These are phyloP conservation scores for Phorcus lineatus DNA, from an alignment of 2,888 invertebrate species.

Conservation along the genomic window DNA sequence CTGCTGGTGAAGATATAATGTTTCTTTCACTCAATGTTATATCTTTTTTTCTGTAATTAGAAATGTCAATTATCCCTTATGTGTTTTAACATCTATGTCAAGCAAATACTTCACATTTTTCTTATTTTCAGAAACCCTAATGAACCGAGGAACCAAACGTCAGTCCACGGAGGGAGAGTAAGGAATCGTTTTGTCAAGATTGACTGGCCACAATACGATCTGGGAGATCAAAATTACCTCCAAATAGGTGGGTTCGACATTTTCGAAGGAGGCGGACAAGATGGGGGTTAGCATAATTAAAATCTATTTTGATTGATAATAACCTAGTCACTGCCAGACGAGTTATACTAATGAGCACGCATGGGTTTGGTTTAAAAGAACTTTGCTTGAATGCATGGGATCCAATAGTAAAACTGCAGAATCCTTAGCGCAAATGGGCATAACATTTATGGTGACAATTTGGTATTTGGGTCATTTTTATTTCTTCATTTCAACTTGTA, in stretches of 20 bases:
- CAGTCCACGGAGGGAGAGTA: constrained; percentile 46
- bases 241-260: constrained; percentile 65
- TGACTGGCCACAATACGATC: constrained; percentile 92
- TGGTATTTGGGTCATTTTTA: too few species aligned
- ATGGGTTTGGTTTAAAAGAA: neutral
- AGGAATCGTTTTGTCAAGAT: constrained; percentile 78
- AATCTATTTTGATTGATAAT: constrained; percentile 12
- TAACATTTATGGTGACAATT: too few species aligned
- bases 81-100: too few species aligned
- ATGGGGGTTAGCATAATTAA: constrained; percentile 25
- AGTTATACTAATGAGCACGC: constrained; percentile 12
- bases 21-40: too few species aligned
- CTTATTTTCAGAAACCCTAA: constrained; percentile 87
- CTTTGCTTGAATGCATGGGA: too few species aligned
- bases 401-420: too few species aligned
- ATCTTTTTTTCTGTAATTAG: too few species aligned
- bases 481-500: too few species aligned
- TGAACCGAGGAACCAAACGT: constrained; percentile 80
- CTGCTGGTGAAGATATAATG: too few species aligned
- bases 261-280: neutral
- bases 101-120: neutral
- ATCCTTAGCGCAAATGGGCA: too few species aligned
- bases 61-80: too few species aligned
- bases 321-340: neutral
- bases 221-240: constrained; percentile 92